phyloP scores from a whole-genome alignment of 30 jellyfish, hydroid and myxozoan species.

The Turritopsis rubra region DNA sequence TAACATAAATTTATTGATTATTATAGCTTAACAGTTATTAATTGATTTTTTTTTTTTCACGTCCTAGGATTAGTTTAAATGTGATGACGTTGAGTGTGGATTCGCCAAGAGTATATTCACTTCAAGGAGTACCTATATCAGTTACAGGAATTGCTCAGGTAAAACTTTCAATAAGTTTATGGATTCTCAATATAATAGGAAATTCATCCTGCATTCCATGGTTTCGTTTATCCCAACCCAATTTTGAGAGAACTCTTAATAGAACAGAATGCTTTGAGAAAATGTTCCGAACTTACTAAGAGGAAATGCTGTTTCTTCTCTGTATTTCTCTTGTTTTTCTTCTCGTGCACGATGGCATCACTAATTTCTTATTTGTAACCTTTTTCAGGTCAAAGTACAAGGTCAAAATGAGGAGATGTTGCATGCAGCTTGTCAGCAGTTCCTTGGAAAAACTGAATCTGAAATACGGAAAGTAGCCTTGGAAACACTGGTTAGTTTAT shows the following conservation, averaged over 20 bases:
- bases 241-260: no score
- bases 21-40: no score
- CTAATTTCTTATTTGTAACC: neutral
- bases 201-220: no score
- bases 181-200: no score
- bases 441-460: constrained; percentile 61
- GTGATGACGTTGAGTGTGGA: constrained; percentile 86
- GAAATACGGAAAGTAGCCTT: constrained; percentile 72
- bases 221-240: no score
- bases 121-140: constrained; percentile 90
- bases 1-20: no score
- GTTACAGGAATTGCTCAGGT: constrained; percentile 98
- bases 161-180: neutral
- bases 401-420: constrained; percentile 76
- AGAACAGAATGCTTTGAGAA: no score
- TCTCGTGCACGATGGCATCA: neutral
- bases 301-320: no score
- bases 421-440: constrained; percentile 87
- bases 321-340: neutral
- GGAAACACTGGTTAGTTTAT: constrained; percentile 68
- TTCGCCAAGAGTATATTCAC: constrained; percentile 63
- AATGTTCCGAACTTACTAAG: no score
- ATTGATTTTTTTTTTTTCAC: neutral
- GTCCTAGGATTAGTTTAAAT: constrained; percentile 60
- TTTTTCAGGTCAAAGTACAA: constrained; percentile 66